Base-by-base conservation (phyloP, 2,888 invertebrate species). In the Acanthosoma haemorrhoidale region DNA sequence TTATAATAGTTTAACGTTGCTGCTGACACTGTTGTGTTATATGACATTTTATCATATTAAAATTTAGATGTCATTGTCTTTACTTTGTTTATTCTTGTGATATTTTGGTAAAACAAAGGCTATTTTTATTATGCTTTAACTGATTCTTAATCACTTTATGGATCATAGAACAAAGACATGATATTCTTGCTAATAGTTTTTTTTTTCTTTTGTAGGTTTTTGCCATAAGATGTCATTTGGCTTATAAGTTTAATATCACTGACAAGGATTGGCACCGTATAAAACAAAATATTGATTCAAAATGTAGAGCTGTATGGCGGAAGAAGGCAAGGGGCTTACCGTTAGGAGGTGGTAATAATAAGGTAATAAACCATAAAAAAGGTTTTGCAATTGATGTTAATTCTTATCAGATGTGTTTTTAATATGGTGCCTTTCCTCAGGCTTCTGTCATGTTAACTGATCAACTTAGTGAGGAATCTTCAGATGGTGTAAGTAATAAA, bases 281-380 rank as follows among this genome's bases (percentile, higher is more conserved):
- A 66, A 82, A 82, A 75, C 82, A 81, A 75, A 83, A 83, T 75
- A 80, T 83, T 73, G 83, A 83, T 76, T 82, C 83, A 51, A 83
- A 83, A 75, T 83, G 83, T 75, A 77, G 83, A 36, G 82, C 82
- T 38, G 83, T 82, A 4, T 83, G 78, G 78, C 76, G 76, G 51
- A 77, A 76, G 69, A 77, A 77, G 73, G 64, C 73, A 8, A 74
- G 71, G 69, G 76, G 76, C 21, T 34, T 75, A 36, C 73, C 75
- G 4, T 71, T 75, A n/a, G 74, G 73, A 51, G 25, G 39, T 29
- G 64, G 64, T 15, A 31, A 15, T 13, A 38, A 25, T 16, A 64
- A 71, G 51, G 74, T 72, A 66, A 69, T 8, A 21, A n/a, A n/a
- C n/a, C n/a, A n/a, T n/a, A n/a, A n/a, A n/a, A n/a, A n/a, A n/a